These are phyloP conservation scores for Plebejus anna DNA, from an alignment of 2,888 invertebrate genomes.

Conservation along the genomic window DNA sequence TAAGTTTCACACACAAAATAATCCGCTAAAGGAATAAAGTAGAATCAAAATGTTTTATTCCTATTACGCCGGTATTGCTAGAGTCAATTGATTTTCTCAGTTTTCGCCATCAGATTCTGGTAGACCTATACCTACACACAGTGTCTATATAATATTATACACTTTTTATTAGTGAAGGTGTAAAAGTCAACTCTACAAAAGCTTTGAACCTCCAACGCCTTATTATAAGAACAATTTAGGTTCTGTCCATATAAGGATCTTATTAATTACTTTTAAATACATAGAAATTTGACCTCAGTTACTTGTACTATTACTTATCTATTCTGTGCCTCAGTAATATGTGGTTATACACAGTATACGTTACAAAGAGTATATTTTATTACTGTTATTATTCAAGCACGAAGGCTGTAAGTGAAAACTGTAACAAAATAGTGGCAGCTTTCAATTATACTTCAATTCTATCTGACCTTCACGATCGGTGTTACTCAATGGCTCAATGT, in stretches of 20 bases:
- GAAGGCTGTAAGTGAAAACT: conserved; percentile 25
- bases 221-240: not conserved
- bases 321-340: too few species aligned
- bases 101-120: too few species aligned
- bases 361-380: not conserved
- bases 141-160: not conserved
- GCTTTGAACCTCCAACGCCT: not conserved
- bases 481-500: conserved; percentile 32
- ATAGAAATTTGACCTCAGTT: too few species aligned
- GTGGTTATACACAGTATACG: not conserved
- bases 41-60: too few species aligned
- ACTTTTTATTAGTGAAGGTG: not conserved
- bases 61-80: too few species aligned
- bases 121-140: not conserved
- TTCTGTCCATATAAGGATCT: not conserved
- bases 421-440: conserved; percentile 26
- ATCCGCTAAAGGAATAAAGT: too few species aligned
- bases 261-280: not conserved
- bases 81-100: too few species aligned
- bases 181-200: not conserved
- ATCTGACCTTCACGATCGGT: conserved; percentile 28
- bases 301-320: too few species aligned
- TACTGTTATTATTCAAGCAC: not conserved
- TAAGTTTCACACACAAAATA: too few species aligned
- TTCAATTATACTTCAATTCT: conserved; percentile 23